Conservation (phyloP, 30 jellyfish, hydroid and myxozoan genomes). For the Mastigias papua region DNA sequence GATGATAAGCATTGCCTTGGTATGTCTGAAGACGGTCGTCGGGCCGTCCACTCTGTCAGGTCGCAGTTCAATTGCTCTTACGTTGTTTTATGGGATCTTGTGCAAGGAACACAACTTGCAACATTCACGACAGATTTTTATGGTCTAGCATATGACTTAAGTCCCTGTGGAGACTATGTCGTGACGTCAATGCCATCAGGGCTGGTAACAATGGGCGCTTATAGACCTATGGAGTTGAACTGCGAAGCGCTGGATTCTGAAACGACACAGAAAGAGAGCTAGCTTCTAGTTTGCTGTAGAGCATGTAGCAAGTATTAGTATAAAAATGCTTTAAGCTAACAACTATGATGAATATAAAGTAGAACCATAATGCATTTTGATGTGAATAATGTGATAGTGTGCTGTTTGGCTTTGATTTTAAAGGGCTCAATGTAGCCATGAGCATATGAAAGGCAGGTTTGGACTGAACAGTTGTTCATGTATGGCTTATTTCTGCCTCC, state of each 20-base stretch:
- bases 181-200: conserved; percentile 80
- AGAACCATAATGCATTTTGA: too few relatives aligned
- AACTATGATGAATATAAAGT: too few relatives aligned
- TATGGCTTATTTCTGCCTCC: too few relatives aligned
- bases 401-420: too few relatives aligned
- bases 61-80: conserved; percentile 75
- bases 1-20: conserved; percentile 80
- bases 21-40: conserved; percentile 77
- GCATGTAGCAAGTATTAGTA: not conserved
- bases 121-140: conserved; percentile 84
- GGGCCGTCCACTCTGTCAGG: conserved; percentile 79
- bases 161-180: conserved; percentile 72
- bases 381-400: too few relatives aligned
- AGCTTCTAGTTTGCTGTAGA: not conserved
- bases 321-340: too few relatives aligned
- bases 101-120: conserved; percentile 73
- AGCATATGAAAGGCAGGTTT: too few relatives aligned
- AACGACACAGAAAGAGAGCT: not conserved
- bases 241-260: not conserved
- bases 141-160: conserved; percentile 70
- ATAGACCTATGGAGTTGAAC: not conserved
- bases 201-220: conserved; percentile 64
- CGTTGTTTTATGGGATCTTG: conserved; percentile 85
- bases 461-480: too few relatives aligned
- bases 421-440: too few relatives aligned